Evolutionary conservation across 2,888 invertebrate species (phyloP).

Genomic region (Cosmia pyralina): DNA sequence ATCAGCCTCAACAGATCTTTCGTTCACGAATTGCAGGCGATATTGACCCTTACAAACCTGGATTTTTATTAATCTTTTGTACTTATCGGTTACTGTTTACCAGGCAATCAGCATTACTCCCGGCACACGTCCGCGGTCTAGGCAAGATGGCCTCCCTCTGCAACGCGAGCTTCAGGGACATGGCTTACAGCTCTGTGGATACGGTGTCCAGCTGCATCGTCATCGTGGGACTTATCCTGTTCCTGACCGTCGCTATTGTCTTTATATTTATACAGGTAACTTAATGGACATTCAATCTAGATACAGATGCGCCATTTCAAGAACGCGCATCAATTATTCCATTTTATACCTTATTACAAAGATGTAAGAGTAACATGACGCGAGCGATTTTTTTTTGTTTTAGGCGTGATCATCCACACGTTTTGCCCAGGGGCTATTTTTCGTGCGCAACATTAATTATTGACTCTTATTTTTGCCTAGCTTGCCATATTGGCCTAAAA

Average conservation of each 20-base stretch:
- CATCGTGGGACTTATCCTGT: conserved; percentile 95
- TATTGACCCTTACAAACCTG: conserved; percentile 4
- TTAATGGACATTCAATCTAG: background rate
- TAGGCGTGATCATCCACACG: background rate
- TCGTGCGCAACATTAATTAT: background rate
- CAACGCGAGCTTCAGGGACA: conserved; percentile 91
- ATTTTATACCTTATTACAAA: background rate
- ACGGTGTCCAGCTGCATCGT: conserved; percentile 96
- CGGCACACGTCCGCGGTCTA: conserved; percentile 94
- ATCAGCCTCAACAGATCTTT: background rate
- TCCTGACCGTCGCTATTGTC: conserved; percentile 94
- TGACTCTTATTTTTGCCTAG: background rate
- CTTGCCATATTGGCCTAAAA: background rate
- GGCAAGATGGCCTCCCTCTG: conserved; percentile 92
- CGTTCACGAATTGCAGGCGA: background rate
- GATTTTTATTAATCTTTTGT: background rate
- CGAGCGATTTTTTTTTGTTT: background rate
- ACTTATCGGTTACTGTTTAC: background rate
- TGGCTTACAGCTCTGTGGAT: conserved; percentile 94
- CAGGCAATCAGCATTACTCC: conserved; percentile 92
- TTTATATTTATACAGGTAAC: conserved; percentile 95
- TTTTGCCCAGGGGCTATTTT: background rate
- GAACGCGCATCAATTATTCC: background rate
- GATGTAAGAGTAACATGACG: background rate
- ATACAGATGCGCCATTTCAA: background rate